Percentiles rank a stretch among this genome's conserved stretches.
These are phyloP conservation scores for Danio tinwini DNA, from an alignment of 2,797 vertebrate genomes.

Conservation along the genomic window DNA sequence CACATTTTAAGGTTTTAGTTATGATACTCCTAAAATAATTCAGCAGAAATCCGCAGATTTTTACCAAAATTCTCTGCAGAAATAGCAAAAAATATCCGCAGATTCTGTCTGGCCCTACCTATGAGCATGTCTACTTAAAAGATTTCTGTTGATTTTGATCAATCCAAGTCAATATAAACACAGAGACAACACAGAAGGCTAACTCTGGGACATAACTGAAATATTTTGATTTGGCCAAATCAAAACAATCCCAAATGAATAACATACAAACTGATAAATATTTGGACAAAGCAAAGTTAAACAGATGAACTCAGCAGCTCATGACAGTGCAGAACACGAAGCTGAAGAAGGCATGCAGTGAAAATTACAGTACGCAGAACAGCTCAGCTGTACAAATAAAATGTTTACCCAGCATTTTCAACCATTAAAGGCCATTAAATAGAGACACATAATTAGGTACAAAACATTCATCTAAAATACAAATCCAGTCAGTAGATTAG, in stretches of 20 bases:
- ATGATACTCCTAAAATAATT: too few species aligned
- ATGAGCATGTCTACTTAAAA: too few species aligned
- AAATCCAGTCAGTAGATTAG: constrained; percentile 3
- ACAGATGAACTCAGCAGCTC: background rate
- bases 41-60: too few species aligned
- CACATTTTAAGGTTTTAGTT: too few species aligned
- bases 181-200: constrained; percentile 9
- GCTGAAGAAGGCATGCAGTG: constrained; percentile 28
- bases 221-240: constrained; percentile 7
- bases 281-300: constrained; percentile 1
- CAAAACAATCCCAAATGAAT: constrained; percentile 2
- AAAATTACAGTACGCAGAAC: constrained; percentile 18
- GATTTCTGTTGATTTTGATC: background rate
- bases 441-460: background rate
- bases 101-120: too few species aligned
- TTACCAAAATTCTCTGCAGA: too few species aligned
- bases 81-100: too few species aligned
- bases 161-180: background rate
- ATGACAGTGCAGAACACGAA: background rate
- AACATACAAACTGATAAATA: constrained; percentile 1
- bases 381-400: constrained; percentile 12
- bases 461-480: constrained; percentile 16
- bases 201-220: background rate
- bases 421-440: background rate
- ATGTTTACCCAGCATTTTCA: background rate